Conservation (phyloP, 2,888 invertebrate genomes). For the Trachelus troglodyta region DNA sequence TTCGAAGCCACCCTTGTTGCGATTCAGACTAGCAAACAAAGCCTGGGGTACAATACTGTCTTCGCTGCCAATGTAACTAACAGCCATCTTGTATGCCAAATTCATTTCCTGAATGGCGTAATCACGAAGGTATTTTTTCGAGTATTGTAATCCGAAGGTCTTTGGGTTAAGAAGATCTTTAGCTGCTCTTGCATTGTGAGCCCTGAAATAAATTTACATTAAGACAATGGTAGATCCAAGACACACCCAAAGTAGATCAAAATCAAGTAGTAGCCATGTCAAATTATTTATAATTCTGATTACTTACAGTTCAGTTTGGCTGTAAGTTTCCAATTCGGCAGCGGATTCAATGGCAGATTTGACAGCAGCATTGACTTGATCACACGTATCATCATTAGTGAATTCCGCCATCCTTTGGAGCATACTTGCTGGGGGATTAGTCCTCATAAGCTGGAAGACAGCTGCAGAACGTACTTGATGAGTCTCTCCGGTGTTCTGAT, state of each 20-base stretch:
- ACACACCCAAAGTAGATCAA: neutral
- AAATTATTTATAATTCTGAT: constrained; percentile 39
- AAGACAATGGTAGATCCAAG: too few relatives aligned
- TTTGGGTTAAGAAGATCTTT: constrained; percentile 58
- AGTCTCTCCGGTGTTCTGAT: constrained; percentile 74
- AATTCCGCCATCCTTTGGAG: constrained; percentile 78
- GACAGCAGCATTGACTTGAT: constrained; percentile 76
- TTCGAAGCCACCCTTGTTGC: constrained; percentile 61
- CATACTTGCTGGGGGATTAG: constrained; percentile 73
- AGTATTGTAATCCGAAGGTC: constrained; percentile 68
- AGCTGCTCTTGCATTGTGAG: constrained; percentile 65
- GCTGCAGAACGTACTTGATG: constrained; percentile 76
- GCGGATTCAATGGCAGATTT: constrained; percentile 72
- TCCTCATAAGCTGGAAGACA: constrained; percentile 72
- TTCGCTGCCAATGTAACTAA: constrained; percentile 70
- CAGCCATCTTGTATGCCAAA: constrained; percentile 63
- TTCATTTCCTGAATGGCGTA: constrained; percentile 64
- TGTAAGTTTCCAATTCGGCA: constrained; percentile 67
- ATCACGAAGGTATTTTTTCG: constrained; percentile 66
- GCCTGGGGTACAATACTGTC: constrained; percentile 71
- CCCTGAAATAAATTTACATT: constrained; percentile 16
- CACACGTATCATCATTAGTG: constrained; percentile 74
- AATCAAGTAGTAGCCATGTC: neutral
- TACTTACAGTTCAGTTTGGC: constrained; percentile 65
- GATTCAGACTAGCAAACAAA: constrained; percentile 46